These are phyloP conservation scores for Podarcis raffonei DNA, from an alignment of 2,113 vertebrate species.

Conservation along the genomic window DNA sequence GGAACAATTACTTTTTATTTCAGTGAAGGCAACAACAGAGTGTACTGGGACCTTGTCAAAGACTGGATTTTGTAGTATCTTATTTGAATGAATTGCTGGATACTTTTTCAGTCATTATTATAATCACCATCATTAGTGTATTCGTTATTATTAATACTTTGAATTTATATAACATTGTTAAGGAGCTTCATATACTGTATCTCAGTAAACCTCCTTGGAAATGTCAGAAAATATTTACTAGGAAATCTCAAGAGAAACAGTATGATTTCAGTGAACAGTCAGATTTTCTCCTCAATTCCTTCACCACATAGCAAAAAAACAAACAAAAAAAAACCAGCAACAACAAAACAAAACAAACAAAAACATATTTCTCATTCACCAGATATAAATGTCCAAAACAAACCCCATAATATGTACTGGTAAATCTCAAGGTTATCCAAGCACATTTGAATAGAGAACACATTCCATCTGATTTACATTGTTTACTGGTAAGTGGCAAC, in stretches of 20 bases:
- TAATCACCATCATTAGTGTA: neutral
- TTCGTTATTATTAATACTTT: neutral
- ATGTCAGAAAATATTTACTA: neutral
- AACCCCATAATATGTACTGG: neutral
- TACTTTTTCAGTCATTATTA: neutral
- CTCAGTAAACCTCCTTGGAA: neutral
- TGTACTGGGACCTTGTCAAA: neutral
- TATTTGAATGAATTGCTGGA: neutral
- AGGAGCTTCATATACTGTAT: neutral
- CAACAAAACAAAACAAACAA: too few species aligned
- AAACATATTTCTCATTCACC: neutral
- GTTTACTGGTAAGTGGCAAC: neutral
- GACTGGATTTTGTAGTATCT: neutral
- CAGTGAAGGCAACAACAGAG: neutral
- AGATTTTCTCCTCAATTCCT: neutral
- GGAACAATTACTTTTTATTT: neutral
- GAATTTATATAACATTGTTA: neutral
- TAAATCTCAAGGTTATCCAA: neutral
- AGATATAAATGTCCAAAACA: neutral
- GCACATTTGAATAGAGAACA: neutral
- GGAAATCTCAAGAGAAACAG: neutral
- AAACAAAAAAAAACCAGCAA: too few species aligned
- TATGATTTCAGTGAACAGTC: too few species aligned
- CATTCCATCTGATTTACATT: neutral
- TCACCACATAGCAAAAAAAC: neutral